Base-by-base conservation (phyloP, 2,888 invertebrate species). In the Tetranychus piercei region DNA sequence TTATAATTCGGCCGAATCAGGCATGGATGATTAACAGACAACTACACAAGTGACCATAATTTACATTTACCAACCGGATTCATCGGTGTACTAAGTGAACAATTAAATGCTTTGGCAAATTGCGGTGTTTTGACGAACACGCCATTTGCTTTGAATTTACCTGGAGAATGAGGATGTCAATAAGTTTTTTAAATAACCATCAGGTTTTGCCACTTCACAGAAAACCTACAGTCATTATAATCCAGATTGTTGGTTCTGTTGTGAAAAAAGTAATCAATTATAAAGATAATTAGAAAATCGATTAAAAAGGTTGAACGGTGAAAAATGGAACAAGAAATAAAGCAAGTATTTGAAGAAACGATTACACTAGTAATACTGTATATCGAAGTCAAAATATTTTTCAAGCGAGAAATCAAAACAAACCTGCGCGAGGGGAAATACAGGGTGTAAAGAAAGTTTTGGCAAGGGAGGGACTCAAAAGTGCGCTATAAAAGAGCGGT, bases 11-110 rank as follows among this genome's bases (percentile, higher is more conserved):
- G n/a, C n/a, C n/a, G n/a, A n/a, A n/a, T n/a, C n/a, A n/a, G n/a
- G n/a, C n/a, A n/a, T n/a, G n/a, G n/a, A 34, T 34, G 34, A 34
- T 34, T 34, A 34, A 34, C 34, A 34, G 34, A 5, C 0, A 34
- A 34, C 34, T 34, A 34, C 34, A 6, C 55, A 2, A 55, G 9
- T 55, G 73, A 45, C 78, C 78, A 79, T 6, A 79, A 73, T 74
- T 73, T 73, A 74, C 79, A 79, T 67, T 78, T 79, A 23, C 78
- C 78, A 11, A 23, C 34, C 8, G 78, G 79, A 75, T 78, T 79
- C 79, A 79, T 79, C 9, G 78, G 78, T 55, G 76, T 73, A 22
- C 76, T 77, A 8, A 72, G 11, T 6, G 77, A 76, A 71, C 79
- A 79, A 43, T 77, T 75, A 75, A 78, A 79, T 11, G 78, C 77